These are phyloP conservation scores for Gryllus longicercus DNA, from an alignment of 2,888 invertebrate genomes.

Conservation along the genomic window DNA sequence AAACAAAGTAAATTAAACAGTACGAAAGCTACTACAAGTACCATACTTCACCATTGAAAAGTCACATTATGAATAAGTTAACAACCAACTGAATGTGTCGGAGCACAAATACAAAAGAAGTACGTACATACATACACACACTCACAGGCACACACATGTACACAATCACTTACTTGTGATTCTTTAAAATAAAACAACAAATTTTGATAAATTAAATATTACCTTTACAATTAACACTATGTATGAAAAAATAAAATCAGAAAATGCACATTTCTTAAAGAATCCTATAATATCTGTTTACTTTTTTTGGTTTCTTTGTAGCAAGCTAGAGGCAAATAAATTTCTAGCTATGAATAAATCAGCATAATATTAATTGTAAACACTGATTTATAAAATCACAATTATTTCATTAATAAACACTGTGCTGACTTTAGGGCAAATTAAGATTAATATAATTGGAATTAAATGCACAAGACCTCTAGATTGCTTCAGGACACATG, in stretches of 20 bases:
- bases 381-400: no score
- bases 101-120: background rate
- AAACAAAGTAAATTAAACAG: background rate
- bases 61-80: slow-evolving; percentile 17
- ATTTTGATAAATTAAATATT: background rate
- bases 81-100: background rate
- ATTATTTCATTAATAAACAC: no score
- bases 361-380: no score
- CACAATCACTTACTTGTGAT: background rate
- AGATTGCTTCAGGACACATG: slow-evolving; percentile 8
- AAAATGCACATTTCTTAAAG: background rate
- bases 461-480: background rate
- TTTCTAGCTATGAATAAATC: background rate
- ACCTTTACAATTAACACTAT: background rate
- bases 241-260: background rate
- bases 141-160: background rate
- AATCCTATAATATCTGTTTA: background rate
- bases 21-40: slow-evolving; percentile 2
- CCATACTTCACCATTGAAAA: slow-evolving; percentile 17
- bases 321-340: background rate
- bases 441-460: background rate
- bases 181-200: background rate
- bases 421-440: background rate
- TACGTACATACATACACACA: background rate
- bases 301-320: slow-evolving; percentile 17